These are phyloP conservation scores for Stenopsyche tienmushanensis DNA, from an alignment of 1,140 invertebrate species.

Conservation along the genomic window DNA sequence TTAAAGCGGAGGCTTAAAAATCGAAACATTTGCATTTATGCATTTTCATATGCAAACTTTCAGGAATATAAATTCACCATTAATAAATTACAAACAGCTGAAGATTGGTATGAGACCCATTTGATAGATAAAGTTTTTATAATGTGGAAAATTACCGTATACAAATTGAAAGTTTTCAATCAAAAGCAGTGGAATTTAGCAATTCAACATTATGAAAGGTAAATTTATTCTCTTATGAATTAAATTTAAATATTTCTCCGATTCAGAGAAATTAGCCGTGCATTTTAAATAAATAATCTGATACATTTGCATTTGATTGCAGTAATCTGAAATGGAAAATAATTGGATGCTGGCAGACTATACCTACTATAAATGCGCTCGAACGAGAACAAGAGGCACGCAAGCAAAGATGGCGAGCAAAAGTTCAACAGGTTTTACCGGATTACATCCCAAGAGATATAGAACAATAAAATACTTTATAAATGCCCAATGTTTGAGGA, in stretches of 20 bases:
- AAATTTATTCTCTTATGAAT: conserved; percentile 9
- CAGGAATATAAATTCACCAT: conserved; percentile 50
- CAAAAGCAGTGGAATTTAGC: conserved; percentile 55
- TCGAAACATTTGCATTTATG: too few species aligned
- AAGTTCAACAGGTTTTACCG: conserved; percentile 65
- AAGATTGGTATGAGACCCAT: conserved; percentile 62
- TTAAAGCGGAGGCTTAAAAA: too few species aligned
- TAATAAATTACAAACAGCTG: conserved; percentile 60
- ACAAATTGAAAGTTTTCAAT: conserved; percentile 49
- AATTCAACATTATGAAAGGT: conserved; percentile 59
- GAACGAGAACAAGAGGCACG: conserved; percentile 64
- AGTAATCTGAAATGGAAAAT: conserved; percentile 62
- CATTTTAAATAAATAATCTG: too few species aligned
- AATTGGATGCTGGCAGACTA: conserved; percentile 61
- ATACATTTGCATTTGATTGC: conserved; percentile 39
- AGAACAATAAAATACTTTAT: conserved; percentile 8
- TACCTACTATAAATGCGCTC: conserved; percentile 60
- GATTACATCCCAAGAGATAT: conserved; percentile 61
- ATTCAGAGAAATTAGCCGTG: too few species aligned
- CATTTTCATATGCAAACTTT: too few species aligned
- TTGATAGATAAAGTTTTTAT: conserved; percentile 55
- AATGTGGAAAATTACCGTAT: conserved; percentile 53
- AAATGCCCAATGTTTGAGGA: too few species aligned
- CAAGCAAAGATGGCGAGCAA: conserved; percentile 64
- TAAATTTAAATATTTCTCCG: not conserved